phyloP scores from a whole-genome alignment of 2,888 invertebrate genomes.

The Pyrochroa serraticornis region DNA sequence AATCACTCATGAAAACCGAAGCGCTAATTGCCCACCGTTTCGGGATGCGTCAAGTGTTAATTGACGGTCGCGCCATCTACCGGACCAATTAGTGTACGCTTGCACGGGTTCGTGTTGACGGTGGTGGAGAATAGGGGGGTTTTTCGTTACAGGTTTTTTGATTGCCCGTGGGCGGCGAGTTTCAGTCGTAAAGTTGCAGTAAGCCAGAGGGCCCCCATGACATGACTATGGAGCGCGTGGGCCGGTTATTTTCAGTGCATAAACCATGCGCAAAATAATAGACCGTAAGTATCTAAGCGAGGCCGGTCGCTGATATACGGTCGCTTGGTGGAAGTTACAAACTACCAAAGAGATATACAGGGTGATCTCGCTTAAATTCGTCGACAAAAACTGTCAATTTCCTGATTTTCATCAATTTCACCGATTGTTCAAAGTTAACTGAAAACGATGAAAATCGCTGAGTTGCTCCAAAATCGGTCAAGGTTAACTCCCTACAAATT shows the following conservation, averaged over 20 bases:
- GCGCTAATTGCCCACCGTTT: too few species aligned
- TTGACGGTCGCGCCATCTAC: too few species aligned
- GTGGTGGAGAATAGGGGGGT: too few species aligned
- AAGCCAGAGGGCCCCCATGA: conserved; percentile 34
- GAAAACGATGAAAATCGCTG: too few species aligned
- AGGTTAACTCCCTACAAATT: too few species aligned
- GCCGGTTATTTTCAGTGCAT: conserved; percentile 46
- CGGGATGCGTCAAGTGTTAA: too few species aligned
- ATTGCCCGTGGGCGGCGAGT: conserved; percentile 3
- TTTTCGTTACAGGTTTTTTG: background rate
- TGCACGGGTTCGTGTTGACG: too few species aligned
- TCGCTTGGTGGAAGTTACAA: conserved; percentile 28
- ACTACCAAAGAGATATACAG: conserved; percentile 16
- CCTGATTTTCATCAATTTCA: background rate
- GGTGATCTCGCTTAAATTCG: background rate
- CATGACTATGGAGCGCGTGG: conserved; percentile 47
- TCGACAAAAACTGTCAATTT: background rate
- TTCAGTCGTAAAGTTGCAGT: conserved; percentile 33
- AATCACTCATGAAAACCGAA: too few species aligned
- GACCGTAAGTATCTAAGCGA: conserved; percentile 46
- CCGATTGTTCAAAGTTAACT: background rate
- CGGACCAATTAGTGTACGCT: too few species aligned
- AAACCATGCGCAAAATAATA: conserved; percentile 48
- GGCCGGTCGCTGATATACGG: conserved; percentile 35
- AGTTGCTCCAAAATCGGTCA: too few species aligned